Evolutionary conservation across 2,113 vertebrate species (phyloP), one percentile per base, ranked within the genome.

Genomic region (Cavia aperea): DNA sequence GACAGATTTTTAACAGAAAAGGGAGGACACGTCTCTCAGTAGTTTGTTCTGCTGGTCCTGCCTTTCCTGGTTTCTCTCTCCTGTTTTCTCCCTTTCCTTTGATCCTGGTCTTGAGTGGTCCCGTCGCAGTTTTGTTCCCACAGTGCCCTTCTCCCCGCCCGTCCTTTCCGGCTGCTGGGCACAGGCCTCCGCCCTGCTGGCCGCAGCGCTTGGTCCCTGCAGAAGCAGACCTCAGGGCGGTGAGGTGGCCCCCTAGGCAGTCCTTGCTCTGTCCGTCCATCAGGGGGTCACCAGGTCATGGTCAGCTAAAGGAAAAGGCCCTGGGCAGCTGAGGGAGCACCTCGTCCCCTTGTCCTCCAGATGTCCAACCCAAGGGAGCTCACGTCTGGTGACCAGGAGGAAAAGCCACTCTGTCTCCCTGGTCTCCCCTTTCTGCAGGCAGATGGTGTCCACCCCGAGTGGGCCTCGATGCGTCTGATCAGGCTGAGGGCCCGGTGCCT

Each of bases 201-300:
- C 89, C 96, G 95, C 96, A 96, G 93, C 36, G 39, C 89, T 33
- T 86, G 95, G 95, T 87, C 63, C 63, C 91, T 93, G 93, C 84
- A 92, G 93, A 81, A 94, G 39, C 39, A 39, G 39, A 39, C 39
- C 39, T 39, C 39, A 39, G 3, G 39, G 39, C 39, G 39, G 39
- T 39, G 39, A 39, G 39, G 39, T 39, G 39, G 39, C 39, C 39
- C 39, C 39, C 39, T 39, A 39, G 39, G 39, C 39, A 39, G 58
- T 31, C 70, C 62, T 92, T 1, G 7, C 19, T 63, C 33, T 82
- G 24, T 43, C 70, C 81, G 66, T 43, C 0, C 36, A 39, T 75
- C 94, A 86, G 82, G 43, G n/a, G 15, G 54, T 78, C 51, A 11
- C 31, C 58, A 51, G 73, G 56, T 85, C 58, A 72, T 29, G 54